A percentile compares a stretch with the other conserved stretches of the same genome.
phyloP scores from a whole-genome alignment of 2,113 vertebrate species.

The Rissa tridactyla region DNA sequence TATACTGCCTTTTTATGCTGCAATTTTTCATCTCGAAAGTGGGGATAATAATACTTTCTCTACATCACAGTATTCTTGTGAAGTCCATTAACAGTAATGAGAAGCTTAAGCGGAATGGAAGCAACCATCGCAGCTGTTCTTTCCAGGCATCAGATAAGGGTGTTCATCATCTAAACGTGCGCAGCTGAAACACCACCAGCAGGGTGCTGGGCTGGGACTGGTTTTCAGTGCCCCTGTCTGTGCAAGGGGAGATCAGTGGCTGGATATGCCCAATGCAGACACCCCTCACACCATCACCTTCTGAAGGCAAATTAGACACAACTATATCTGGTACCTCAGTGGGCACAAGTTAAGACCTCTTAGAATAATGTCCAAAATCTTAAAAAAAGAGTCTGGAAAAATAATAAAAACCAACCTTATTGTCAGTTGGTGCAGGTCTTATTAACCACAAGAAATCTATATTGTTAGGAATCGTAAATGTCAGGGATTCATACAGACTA shows the following conservation, averaged over 20 bases:
- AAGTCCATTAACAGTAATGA: background rate
- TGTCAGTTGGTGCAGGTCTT: background rate
- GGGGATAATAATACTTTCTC: background rate
- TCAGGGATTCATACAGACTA: background rate
- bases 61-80: background rate
- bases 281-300: background rate
- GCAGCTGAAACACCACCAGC: background rate
- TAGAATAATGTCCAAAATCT: background rate
- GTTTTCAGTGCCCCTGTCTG: background rate
- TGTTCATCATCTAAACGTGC: fast-evolving
- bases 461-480: background rate
- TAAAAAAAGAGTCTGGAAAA: background rate
- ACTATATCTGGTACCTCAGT: background rate
- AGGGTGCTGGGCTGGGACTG: background rate
- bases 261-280: background rate
- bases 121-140: background rate
- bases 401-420: background rate
- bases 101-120: background rate
- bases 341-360: background rate
- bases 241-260: background rate
- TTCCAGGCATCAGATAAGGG: background rate
- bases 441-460: background rate
- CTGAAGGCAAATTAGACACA: background rate
- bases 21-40: background rate
- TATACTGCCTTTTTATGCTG: background rate